Percentiles rank a stretch among this genome's conserved stretches.
phyloP scores from a whole-genome alignment of 1,140 invertebrate genomes.

The Drosophila ercepeae region DNA sequence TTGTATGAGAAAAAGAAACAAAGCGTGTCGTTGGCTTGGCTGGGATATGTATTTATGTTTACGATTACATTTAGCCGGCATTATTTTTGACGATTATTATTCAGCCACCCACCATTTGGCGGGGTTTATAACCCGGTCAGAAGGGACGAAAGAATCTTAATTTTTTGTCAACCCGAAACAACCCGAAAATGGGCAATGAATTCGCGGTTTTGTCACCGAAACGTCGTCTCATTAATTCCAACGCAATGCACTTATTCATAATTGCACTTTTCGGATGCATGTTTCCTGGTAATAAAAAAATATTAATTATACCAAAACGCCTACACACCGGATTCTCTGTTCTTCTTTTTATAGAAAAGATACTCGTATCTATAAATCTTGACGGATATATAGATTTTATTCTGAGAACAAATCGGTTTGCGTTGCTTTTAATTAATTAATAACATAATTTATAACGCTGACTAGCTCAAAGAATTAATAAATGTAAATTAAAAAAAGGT shows the following conservation, averaged over 20 bases:
- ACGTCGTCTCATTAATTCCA: slow-evolving; percentile 41
- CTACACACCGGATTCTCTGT: slow-evolving; percentile 34
- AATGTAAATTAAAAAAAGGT: slow-evolving; percentile 55
- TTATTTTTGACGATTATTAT: slow-evolving; percentile 70
- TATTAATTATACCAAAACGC: slow-evolving; percentile 43
- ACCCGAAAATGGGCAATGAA: slow-evolving; percentile 32
- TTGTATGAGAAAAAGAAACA: slow-evolving; percentile 13
- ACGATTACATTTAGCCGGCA: slow-evolving; percentile 59
- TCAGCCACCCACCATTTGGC: slow-evolving; percentile 41
- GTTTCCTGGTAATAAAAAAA: slow-evolving; percentile 37
- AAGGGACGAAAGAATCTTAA: slow-evolving; percentile 22
- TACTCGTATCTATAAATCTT: slow-evolving; percentile 32
- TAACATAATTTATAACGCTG: slow-evolving; percentile 41
- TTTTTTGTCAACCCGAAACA: slow-evolving; percentile 41
- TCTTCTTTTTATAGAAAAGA: slow-evolving; percentile 9
- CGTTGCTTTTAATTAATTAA: slow-evolving; percentile 62
- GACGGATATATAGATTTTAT: not conserved
- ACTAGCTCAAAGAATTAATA: slow-evolving; percentile 50
- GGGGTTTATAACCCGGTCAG: slow-evolving; percentile 43
- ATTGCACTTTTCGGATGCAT: slow-evolving; percentile 28
- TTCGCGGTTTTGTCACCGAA: slow-evolving; percentile 30
- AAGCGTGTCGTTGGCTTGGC: slow-evolving; percentile 28
- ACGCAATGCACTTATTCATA: slow-evolving; percentile 60
- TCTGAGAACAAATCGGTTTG: slow-evolving; percentile 53
- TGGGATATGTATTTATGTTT: slow-evolving; percentile 34